Evolutionary conservation across 2,888 invertebrate genomes (phyloP).

Genomic region (Phalera bucephala): DNA sequence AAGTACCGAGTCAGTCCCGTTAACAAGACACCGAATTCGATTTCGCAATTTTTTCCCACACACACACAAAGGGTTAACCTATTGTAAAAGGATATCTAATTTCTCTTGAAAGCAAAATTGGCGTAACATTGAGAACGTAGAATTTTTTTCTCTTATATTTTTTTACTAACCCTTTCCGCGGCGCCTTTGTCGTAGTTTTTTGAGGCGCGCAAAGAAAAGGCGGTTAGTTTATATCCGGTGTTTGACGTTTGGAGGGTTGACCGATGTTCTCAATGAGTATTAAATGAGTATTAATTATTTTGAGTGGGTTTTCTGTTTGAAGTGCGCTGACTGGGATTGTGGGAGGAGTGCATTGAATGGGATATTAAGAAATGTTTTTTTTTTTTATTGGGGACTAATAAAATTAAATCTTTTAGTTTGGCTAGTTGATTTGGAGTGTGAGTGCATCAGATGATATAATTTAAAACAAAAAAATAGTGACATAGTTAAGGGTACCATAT

Average conservation of each 20-base stretch:
- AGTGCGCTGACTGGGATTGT: slow-evolving; percentile 37
- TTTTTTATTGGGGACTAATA: slow-evolving; percentile 31
- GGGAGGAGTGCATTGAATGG: slow-evolving; percentile 50
- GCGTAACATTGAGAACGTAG: slow-evolving; percentile 75
- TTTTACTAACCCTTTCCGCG: slow-evolving; percentile 64
- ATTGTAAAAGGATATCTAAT: slow-evolving; percentile 81
- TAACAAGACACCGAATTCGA: slow-evolving; percentile 41
- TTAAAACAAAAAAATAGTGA: no score
- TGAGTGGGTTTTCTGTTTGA: slow-evolving; percentile 65
- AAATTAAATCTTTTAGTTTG: slow-evolving; percentile 15
- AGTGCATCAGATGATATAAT: no score
- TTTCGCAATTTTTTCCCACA: slow-evolving; percentile 72
- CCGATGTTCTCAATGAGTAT: slow-evolving; percentile 72
- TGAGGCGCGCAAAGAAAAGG: slow-evolving; percentile 79
- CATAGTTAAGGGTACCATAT: no score
- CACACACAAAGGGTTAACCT: slow-evolving; percentile 68
- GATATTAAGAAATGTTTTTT: slow-evolving; percentile 21
- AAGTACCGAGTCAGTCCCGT: slow-evolving; percentile 36
- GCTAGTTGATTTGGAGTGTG: no score
- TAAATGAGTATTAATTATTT: slow-evolving; percentile 81
- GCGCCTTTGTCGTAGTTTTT: slow-evolving; percentile 63
- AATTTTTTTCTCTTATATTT: slow-evolving; percentile 42
- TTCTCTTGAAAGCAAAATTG: slow-evolving; percentile 81
- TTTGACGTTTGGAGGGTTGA: slow-evolving; percentile 73
- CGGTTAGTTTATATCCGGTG: slow-evolving; percentile 82